Evolutionary conservation across 2,797 vertebrate species (phyloP), one percentile per base, ranked within the genome.

Genomic region (Gymnoscopelus braueri): DNA sequence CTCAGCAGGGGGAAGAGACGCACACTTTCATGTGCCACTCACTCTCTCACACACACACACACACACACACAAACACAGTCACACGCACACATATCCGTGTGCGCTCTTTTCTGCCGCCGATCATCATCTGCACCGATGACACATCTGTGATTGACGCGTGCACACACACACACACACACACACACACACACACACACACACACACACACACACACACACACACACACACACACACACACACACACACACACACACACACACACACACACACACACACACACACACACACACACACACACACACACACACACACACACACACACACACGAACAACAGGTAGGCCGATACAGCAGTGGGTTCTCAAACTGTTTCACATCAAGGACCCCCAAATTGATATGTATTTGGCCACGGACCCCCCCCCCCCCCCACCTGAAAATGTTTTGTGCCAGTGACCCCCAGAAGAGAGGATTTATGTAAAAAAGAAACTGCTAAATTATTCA

Each of bases 11-110:
- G 60, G 67, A 58, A 67, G 44, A 67, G 64, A 72, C 10, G 29
- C 78, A 63, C 77, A 69, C 77, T 82, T 85, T 80, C 65, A 80
- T 75, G 78, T 82, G 83, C 81, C 77, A 71, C 74, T 87, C 80
- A 60, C 69, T 47, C 35, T 75, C 55, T 5, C 6, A 52, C 65
- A 24, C 51, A 26, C 61, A 23, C 48, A 24, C 23, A 44, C 60
- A 68, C 58, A 62, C 6, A 14, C 11, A 35, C 24, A 14, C 24
- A 29, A 6, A 50, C 3, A 54, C 13, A 65, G 1, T 47, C 26
- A 32, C 55, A 5, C 9, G 13, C 32, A 12, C 9, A 60, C 58
- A n/a, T n/a, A n/a, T n/a, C n/a, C n/a, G n/a, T n/a, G n/a, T n/a
- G n/a, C n/a, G n/a, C 29, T 49, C 56, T 56, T 2, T 11, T 9